Base-by-base conservation (phyloP, 2,888 invertebrate genomes). In the Polymixis lichenea region DNA sequence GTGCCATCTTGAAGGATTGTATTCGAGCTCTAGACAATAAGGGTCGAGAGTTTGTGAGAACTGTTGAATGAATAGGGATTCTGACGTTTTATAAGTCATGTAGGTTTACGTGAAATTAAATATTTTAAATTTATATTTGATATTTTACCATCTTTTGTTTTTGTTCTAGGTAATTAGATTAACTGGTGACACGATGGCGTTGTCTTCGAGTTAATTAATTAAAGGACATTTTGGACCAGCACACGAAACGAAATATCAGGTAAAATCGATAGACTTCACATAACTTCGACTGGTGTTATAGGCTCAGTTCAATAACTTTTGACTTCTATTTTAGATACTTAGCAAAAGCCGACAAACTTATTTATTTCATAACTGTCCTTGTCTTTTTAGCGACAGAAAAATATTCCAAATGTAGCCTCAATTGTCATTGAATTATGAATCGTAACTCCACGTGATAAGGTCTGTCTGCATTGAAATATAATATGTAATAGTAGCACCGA, bases 291-390 rank as follows among this genome's bases (percentile, higher is more conserved):
- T 32, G 43, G 80, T 75, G 32, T n/a, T 22, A 17, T 9, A 53
- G 32, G 32, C 53, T 51, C 25, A 32, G 2, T 4, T 32, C 32
- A 32, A 32, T 32, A 32, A 32, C 32, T 32, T 32, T 32, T 32
- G 32, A 32, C 6, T 38, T 38, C 38, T 11, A 79, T 28, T 51
- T 8, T 19, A 60, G 28, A 58, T 17, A 22, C 19, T 66, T 25
- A 38, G 2, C 19, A 53, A 53, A 25, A 72, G 3, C 15, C 32
- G 6, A 8, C 11, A 13, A 25, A 32, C 8, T 32, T 22, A 71
- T 58, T 15, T 70, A 51, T 79, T 51, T 80, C n/a, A 56, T 72
- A 6, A 77, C 8, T n/a, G 13, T 25, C 13, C 80, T 80, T 19
- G 49, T 15, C 0, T 8, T 58, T 43, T 32, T 60, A 25, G 25